Conservation (phyloP, 2,113 vertebrate species). For the Vombatus ursinus region DNA sequence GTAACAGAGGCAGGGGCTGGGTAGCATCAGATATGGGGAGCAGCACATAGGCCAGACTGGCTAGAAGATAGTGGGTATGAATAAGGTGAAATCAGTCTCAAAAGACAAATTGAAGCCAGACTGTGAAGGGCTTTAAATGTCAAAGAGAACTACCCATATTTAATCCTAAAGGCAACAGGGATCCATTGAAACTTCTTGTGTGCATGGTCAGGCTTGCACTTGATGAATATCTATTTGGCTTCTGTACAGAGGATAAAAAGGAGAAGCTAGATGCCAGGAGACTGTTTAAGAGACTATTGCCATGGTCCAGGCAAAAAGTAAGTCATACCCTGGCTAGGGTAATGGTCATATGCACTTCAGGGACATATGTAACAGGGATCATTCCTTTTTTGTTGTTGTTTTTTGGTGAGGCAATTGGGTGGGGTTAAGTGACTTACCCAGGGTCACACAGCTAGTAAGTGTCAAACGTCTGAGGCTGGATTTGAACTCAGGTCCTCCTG, state of each 20-base stretch:
- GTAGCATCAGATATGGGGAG: background rate
- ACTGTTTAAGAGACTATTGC: background rate
- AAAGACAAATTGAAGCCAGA: background rate
- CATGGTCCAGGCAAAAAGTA: background rate
- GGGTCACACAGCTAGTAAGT: no score
- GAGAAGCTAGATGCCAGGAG: background rate
- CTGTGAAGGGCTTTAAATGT: background rate
- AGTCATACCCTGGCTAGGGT: background rate
- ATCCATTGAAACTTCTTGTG: background rate
- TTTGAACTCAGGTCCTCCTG: no score
- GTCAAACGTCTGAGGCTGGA: no score
- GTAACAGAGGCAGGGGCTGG: background rate
- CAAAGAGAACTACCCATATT: background rate
- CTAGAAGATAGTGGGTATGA: background rate
- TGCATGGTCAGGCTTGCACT: background rate
- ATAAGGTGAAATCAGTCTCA: background rate
- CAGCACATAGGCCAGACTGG: background rate
- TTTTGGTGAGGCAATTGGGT: no score
- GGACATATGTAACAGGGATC: background rate
- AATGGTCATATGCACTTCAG: background rate
- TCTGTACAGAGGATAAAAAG: background rate
- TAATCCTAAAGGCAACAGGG: background rate
- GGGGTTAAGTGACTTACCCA: no score
- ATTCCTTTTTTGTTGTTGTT: background rate
- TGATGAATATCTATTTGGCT: background rate